A percentile compares a stretch with the other conserved stretches of the same genome.
Evolutionary conservation across 2,888 invertebrate species (phyloP).

Genomic region (Drosophila longiperda): DNA sequence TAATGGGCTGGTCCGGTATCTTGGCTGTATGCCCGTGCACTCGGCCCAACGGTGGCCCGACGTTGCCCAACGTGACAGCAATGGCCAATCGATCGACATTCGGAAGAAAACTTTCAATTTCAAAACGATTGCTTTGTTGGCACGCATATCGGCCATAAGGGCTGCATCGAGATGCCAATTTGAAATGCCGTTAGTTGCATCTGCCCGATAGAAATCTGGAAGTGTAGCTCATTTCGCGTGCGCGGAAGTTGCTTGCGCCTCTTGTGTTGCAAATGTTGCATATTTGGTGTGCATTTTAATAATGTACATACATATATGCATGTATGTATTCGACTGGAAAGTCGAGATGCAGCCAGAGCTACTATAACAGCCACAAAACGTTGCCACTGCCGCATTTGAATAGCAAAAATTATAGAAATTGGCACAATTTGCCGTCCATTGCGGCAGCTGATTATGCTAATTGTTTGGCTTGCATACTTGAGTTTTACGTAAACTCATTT

Average conservation of each 20-base stretch:
- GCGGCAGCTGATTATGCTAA: slow-evolving; percentile 67
- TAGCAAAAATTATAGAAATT: slow-evolving; percentile 73
- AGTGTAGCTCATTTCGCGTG: slow-evolving; percentile 23
- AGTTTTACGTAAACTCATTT: slow-evolving; percentile 62
- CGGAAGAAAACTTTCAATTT: slow-evolving; percentile 61
- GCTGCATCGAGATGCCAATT: slow-evolving; percentile 15
- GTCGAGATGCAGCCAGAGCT: slow-evolving; percentile 35
- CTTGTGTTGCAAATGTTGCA: slow-evolving; percentile 33
- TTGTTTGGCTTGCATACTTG: slow-evolving; percentile 61
- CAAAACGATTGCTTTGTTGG: slow-evolving; percentile 17
- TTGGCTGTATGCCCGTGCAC: slow-evolving; percentile 50
- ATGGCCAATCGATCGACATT: slow-evolving; percentile 41
- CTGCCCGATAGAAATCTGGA: slow-evolving; percentile 43
- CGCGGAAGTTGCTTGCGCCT: slow-evolving; percentile 45
- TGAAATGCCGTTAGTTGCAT: slow-evolving; percentile 39
- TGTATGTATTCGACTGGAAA: slow-evolving; percentile 45
- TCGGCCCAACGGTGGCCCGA: slow-evolving; percentile 1
- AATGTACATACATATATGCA: neutral
- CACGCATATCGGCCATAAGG: slow-evolving; percentile 22
- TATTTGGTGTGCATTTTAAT: slow-evolving; percentile 24
- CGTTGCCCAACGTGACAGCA: slow-evolving; percentile 58
- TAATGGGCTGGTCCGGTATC: slow-evolving; percentile 18
- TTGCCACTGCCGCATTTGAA: slow-evolving; percentile 63
- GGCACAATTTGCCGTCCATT: slow-evolving; percentile 74
- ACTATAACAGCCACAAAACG: slow-evolving; percentile 19